Percentiles rank a stretch among this genome's conserved stretches.
Conservation (phyloP, 1,140 invertebrate genomes). For the Cepaea nemoralis region DNA sequence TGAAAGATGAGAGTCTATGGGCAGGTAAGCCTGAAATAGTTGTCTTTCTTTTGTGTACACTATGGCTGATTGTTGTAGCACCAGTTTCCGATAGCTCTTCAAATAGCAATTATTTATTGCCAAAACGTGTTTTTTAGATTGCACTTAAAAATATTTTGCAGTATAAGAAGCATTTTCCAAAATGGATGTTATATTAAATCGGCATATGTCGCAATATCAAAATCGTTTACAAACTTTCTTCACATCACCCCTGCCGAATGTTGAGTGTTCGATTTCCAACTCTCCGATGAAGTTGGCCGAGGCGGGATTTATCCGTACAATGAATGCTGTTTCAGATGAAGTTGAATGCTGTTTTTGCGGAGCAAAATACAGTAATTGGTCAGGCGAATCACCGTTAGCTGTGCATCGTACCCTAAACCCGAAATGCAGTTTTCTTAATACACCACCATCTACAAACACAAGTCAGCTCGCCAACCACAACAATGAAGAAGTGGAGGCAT, state of each 20-base stretch:
- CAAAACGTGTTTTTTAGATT: not conserved
- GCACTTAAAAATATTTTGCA: not conserved
- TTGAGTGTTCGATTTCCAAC: conserved; percentile 29
- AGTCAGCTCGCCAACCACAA: not conserved
- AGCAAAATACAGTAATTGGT: conserved; percentile 35
- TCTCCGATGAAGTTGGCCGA: conserved; percentile 44
- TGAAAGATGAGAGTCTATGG: not conserved
- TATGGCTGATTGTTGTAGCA: conserved; percentile 7
- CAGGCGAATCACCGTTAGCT: conserved; percentile 46
- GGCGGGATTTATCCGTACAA: conserved; percentile 41
- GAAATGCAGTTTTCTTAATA: conserved; percentile 42
- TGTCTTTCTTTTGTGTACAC: conserved; percentile 13
- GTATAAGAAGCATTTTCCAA: not conserved
- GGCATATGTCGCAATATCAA: not conserved
- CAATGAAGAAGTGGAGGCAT: not conserved
- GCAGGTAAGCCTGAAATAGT: conserved; percentile 12
- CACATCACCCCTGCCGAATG: conserved; percentile 28
- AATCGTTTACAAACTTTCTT: conserved; percentile 36
- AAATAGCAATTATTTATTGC: not conserved
- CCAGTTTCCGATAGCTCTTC: not conserved
- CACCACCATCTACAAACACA: not conserved
- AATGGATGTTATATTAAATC: not conserved
- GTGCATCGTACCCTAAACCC: conserved; percentile 44
- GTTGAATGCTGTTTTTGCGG: conserved; percentile 42
- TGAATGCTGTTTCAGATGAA: conserved; percentile 29